Evolutionary conservation across 1,140 invertebrate genomes (phyloP), one percentile per base, ranked within the genome.

Genomic region (Brevipalpus yothersi): DNA sequence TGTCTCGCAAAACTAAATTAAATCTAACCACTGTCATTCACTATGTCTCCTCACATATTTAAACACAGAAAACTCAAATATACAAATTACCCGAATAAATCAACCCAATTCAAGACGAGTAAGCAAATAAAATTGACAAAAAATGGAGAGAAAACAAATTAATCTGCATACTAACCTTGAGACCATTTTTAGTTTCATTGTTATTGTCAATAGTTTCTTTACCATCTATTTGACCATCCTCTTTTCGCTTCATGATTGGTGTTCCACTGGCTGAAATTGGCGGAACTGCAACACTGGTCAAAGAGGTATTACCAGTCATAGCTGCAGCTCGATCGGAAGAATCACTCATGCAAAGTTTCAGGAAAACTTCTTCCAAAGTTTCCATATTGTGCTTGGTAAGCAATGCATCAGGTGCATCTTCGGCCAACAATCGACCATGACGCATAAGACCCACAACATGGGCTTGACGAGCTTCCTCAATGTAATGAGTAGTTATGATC

Each of bases 401-500:
- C 0, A 94, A 75, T 39, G 81, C 79, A 42, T 83, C 79, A 0
- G 91, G 91, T 3, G 86, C 84, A 68, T 91, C 84, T 73, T 96
- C 90, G 0, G 90, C 90, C 65, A 95, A 71, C 43, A 95, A 74
- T 51, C 84, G 77, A 13, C 91, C 90, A 66, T 82, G 86, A 63
- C 91, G 77, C 89, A 96, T 94, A 39, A 96, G 73, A 62, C 90
- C 90, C 68, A 93, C 91, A 68, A 80, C 81, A 69, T 87, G 79
- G 43, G 86, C 86, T 73, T 89, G 84, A 64, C 84, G 72, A 0
- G 88, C 88, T 70, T 93, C 88, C 71, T 91, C 86, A 62, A 91
- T 89, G 66, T 91, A 92, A 75, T 92, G 87, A 19, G 88, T 92
- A 2, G 88, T 92, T 64, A 92, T 86, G 63, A 93, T 88, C 61